Conservation (phyloP, 2,888 invertebrate species). For the Charanyca ferruginea region DNA sequence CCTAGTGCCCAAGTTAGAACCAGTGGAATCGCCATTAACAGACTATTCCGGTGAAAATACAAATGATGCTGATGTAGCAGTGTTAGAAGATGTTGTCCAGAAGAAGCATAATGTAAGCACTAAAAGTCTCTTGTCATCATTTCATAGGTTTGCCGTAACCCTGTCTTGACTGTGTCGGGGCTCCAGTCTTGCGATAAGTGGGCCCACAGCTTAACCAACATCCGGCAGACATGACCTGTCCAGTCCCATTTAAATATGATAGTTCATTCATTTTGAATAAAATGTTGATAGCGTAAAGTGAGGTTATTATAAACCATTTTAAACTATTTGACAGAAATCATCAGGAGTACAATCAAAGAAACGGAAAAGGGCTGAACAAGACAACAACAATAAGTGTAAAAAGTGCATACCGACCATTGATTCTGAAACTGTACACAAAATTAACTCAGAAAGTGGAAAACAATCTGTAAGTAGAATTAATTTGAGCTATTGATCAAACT, state of each 20-base stretch:
- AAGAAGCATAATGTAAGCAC: slow-evolving; percentile 64
- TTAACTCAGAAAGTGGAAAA: slow-evolving; percentile 57
- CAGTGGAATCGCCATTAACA: slow-evolving; percentile 83
- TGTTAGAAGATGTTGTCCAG: slow-evolving; percentile 78
- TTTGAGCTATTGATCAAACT: too few relatives aligned
- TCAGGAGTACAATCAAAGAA: slow-evolving; percentile 78
- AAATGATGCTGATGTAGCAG: slow-evolving; percentile 83
- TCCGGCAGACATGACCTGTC: too few relatives aligned
- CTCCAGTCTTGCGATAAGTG: too few relatives aligned
- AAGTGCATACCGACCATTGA: slow-evolving; percentile 75
- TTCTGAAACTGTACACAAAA: slow-evolving; percentile 56
- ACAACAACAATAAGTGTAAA: slow-evolving; percentile 81
- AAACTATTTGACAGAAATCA: slow-evolving; percentile 74
- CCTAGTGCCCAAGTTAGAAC: slow-evolving; percentile 85
- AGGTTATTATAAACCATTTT: background rate
- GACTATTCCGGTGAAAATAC: slow-evolving; percentile 86
- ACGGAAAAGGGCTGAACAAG: slow-evolving; percentile 83
- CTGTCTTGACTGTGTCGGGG: too few relatives aligned
- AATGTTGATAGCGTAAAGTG: too few relatives aligned
- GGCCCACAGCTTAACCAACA: too few relatives aligned
- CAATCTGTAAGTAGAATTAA: slow-evolving; percentile 74
- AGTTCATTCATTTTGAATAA: too few relatives aligned
- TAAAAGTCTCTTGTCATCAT: too few relatives aligned
- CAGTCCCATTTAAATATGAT: too few relatives aligned
- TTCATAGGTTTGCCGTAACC: too few relatives aligned